Conservation (phyloP, 2,113 vertebrate species). For the Tyrannus savana region DNA sequence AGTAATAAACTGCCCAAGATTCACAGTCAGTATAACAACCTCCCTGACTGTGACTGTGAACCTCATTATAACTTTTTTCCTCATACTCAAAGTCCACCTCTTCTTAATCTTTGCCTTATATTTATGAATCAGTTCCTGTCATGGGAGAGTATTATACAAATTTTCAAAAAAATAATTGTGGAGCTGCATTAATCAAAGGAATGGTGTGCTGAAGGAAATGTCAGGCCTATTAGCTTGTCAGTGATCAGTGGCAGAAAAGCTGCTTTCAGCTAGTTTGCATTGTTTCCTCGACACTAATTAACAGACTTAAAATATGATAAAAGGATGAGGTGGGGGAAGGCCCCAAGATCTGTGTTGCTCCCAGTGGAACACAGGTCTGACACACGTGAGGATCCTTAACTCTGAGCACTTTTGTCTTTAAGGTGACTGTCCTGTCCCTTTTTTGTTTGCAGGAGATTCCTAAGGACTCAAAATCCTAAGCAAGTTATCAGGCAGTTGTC, state of each 20-base stretch:
- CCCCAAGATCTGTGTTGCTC: neutral
- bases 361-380: neutral
- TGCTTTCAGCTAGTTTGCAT: conserved; percentile 39
- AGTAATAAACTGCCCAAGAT: neutral
- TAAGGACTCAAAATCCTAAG: neutral
- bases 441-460: neutral
- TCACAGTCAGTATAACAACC: neutral
- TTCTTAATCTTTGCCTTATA: conserved; percentile 23
- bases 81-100: neutral
- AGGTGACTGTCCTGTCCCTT: neutral
- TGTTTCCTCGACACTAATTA: conserved; percentile 34
- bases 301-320: neutral
- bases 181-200: conserved; percentile 54
- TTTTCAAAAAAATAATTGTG: neutral
- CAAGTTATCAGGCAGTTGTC: neutral
- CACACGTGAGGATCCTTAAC: neutral
- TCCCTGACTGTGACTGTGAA: neutral
- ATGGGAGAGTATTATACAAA: neutral
- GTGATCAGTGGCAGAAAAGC: conserved; percentile 34
- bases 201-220: conserved; percentile 32
- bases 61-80: neutral
- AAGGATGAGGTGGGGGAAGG: neutral
- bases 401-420: neutral
- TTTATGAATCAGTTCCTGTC: conserved; percentile 24
- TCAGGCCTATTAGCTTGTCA: conserved; percentile 48